Evolutionary conservation across 2,113 vertebrate genomes (phyloP).

Genomic region (Pelobates fuscus): DNA sequence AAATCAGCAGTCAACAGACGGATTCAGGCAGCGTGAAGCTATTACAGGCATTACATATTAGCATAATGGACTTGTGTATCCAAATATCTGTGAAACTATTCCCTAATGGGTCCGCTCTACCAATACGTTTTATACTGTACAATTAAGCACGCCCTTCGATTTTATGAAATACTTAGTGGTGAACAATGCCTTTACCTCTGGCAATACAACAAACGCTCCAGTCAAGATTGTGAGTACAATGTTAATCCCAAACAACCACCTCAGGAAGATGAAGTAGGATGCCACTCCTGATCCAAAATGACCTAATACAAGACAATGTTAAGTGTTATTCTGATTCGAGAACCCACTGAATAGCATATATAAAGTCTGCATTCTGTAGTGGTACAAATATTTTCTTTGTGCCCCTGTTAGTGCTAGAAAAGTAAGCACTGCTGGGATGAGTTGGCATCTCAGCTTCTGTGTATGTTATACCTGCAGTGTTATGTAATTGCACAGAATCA

Average conservation of each 20-base stretch:
- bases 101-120: no score
- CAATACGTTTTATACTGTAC: no score
- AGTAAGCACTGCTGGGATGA: no score
- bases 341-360: neutral
- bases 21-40: neutral
- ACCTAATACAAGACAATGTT: conserved; percentile 69
- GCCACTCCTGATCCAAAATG: conserved; percentile 97
- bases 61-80: neutral
- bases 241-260: conserved; percentile 97
- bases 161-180: no score
- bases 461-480: no score
- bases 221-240: conserved; percentile 94
- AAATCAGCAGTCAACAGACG: conserved; percentile 3
- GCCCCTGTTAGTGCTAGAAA: no score
- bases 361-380: no score
- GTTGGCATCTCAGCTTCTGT: no score
- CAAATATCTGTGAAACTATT: neutral
- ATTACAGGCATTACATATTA: conserved; percentile 3
- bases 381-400: no score
- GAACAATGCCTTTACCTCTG: conserved; percentile 97
- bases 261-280: conserved; percentile 96
- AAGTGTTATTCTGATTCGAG: neutral
- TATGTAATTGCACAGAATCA: no score
- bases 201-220: conserved; percentile 91
- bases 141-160: no score